Conservation (phyloP, 2,113 vertebrate genomes). For the Sylvietta virens region DNA sequence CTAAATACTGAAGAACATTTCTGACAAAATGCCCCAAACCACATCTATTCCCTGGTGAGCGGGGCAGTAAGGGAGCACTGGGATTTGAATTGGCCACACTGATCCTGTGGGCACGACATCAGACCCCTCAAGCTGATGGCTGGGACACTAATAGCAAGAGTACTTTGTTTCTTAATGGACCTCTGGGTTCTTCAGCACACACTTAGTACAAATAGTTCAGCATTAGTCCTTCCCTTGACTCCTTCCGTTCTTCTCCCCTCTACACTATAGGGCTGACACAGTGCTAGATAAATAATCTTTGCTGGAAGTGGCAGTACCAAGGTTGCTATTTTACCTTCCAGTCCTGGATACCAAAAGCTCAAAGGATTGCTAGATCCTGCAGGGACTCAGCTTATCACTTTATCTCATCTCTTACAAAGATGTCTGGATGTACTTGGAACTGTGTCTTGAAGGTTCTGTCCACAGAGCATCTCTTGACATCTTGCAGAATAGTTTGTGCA, state of each 20-base stretch:
- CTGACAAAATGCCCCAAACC: background rate
- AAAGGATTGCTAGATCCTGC: background rate
- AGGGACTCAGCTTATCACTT: background rate
- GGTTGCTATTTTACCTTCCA: background rate
- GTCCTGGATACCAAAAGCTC: background rate
- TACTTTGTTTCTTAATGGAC: background rate
- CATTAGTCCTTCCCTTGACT: background rate
- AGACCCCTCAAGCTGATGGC: background rate
- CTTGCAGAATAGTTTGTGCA: background rate
- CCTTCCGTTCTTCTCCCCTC: background rate
- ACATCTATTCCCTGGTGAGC: background rate
- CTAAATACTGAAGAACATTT: background rate
- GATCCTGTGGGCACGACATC: background rate
- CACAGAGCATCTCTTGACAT: background rate
- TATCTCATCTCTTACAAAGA: background rate
- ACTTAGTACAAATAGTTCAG: background rate
- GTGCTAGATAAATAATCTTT: background rate
- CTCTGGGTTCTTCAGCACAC: background rate
- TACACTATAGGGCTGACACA: background rate
- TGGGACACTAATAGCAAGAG: background rate
- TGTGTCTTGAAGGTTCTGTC: background rate
- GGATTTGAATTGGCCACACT: background rate
- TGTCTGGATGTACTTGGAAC: background rate
- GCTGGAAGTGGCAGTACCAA: background rate
- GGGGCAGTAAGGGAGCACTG: background rate